Evolutionary conservation across 2,113 vertebrate genomes (phyloP), one percentile per base, ranked within the genome.

Genomic region (Mesembrinibis cayennensis): DNA sequence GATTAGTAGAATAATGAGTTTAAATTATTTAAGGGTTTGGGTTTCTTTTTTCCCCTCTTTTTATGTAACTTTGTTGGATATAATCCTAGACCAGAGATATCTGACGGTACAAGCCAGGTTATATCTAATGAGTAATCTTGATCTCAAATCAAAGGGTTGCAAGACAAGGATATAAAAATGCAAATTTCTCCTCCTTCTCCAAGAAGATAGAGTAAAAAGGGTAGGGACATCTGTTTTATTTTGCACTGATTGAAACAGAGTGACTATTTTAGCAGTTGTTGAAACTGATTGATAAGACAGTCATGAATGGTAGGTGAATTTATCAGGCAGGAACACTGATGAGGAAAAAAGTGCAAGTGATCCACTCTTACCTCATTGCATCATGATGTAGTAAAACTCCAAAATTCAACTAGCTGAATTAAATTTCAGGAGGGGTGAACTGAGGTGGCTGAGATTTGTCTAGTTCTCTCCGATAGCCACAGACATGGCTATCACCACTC

Each of bases 1-100:
- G 97, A 98, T 98, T 98, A 98, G 96, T 88, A 89, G 93, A 97
- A 97, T 98, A 98, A 98, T 97, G 96, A 98, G 91, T 98, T 98
- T 98, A 97, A 98, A 98, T 98, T 97, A 97, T 97, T 97, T 95
- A 97, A 95, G 36, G 34, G 49, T 73, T 92, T 82, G 38, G 16
- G 38, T 0, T 3, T 34, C 71, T 44, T 44, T 8, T 6, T 4
- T 10, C 10, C 1, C 2, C 13, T 30, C 83, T 82, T 95, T 80
- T 89, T 97, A 90, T 90, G 49, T 87, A 84, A 82, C 56, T 96
- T 84, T 89, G 69, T 93, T 97, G 95, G 94, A 96, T 97, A 97
- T 95, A 98, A 97, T 98, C 90, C 96, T 95, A 93, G 86, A 96
- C 90, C 38, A 96, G 91, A 97, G 87, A 86, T 65, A 76, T 49